These are phyloP conservation scores for Peromyscus polionotus DNA, from an alignment of 2,113 vertebrate species.

Conservation along the genomic window DNA sequence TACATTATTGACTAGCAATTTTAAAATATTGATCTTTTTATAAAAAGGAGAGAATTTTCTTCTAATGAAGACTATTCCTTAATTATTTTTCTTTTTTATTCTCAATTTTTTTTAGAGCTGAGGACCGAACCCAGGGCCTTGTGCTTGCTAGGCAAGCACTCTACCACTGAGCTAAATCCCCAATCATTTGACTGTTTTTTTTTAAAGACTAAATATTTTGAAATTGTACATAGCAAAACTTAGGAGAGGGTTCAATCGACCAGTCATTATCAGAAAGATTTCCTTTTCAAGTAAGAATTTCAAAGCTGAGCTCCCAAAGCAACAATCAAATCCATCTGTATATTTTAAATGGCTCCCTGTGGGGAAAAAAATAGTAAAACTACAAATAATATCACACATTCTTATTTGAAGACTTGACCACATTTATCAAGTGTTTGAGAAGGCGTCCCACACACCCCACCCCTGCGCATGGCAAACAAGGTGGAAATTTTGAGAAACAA, in stretches of 20 bases:
- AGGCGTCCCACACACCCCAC: background rate
- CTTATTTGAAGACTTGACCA: conserved; percentile 42
- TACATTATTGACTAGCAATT: conserved; percentile 44
- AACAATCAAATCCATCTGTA: background rate
- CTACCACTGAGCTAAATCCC: too few species aligned
- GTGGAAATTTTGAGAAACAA: conserved; percentile 20
- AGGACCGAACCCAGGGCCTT: too few species aligned
- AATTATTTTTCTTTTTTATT: background rate
- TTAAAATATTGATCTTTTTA: conserved; percentile 44
- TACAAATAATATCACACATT: conserved; percentile 28
- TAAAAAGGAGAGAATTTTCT: conserved; percentile 44
- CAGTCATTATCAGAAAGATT: background rate
- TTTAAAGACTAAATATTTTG: background rate
- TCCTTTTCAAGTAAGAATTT: conserved; percentile 38
- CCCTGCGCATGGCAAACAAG: background rate
- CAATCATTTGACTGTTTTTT: background rate
- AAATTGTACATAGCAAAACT: conserved; percentile 18
- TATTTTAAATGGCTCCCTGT: conserved; percentile 39
- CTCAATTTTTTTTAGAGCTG: too few species aligned
- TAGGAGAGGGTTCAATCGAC: background rate
- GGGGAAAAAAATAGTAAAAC: background rate
- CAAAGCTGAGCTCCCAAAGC: background rate
- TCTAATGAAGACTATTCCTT: conserved; percentile 36
- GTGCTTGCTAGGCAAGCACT: too few species aligned
- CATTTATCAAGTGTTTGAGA: conserved; percentile 28